Base-by-base conservation (phyloP, 2,888 invertebrate species). In the Trichogramma dendrolimi region DNA sequence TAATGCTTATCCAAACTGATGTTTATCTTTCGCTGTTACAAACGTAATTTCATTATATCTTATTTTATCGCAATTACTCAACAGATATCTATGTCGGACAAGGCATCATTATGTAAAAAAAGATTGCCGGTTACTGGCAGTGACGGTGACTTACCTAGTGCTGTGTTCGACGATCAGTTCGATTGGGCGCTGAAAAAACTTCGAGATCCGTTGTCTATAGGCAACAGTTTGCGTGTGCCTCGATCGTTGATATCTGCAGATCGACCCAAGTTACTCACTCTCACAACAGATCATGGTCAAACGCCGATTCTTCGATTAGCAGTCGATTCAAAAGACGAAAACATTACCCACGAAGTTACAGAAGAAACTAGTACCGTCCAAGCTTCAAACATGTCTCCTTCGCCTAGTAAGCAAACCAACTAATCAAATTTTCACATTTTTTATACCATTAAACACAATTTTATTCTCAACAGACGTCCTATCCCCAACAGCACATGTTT, bases 71-170 rank as follows among this genome's bases (percentile, higher is more conserved):
- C 77, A 71, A 63, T 77, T 72, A 46, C 11, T 8, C n/a, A 4
- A 41, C 11, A 65, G 63, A 49, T 59, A 10, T 53, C 65, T 62
- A 68, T 79, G 40, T 49, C 64, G 4, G 74, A 74, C 0, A 75
- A 73, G 51, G 46, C 55, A 10, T 55, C 66, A 38, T 41, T 41
- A 38, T 47, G 43, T 4, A 78, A 75, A 58, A 78, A 76, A 61
- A 73, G 74, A 55, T 60, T 74, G 41, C 68, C 77, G 1, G 75
- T 79, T 8, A 83, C 81, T 58, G 84, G 84, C 40, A 85, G 85
- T 70, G 85, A 85, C 64, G 83, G 84, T 41, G 84, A 84, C 68
- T 78, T 85, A 43, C 79, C 81, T 53, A 82, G 79, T 66, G 78
- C 79, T 43, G 75, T 77, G 53, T 78, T 83, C 49, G 81, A 82